phyloP scores from a whole-genome alignment of 1,140 invertebrate species.

The Cryptotermes secundus region DNA sequence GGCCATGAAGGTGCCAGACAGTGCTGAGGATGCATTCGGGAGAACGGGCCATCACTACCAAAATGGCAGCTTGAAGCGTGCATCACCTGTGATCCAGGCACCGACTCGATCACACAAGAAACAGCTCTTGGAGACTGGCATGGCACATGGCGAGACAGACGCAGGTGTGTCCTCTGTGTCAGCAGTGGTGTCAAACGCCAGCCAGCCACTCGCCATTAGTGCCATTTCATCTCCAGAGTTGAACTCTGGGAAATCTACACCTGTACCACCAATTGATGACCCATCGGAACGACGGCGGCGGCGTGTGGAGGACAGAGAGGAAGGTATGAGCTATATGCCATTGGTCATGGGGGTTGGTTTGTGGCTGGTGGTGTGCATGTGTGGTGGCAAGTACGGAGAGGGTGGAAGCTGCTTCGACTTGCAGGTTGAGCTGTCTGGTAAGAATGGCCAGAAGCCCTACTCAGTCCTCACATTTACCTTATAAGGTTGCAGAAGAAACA shows the following conservation, averaged over 20 bases:
- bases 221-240: slow-evolving; percentile 25
- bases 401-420: not conserved
- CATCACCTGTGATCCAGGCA: slow-evolving; percentile 46
- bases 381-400: not conserved
- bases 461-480: too few species aligned
- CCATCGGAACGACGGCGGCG: not conserved
- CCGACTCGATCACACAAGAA: slow-evolving; percentile 43
- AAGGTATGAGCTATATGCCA: not conserved
- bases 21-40: slow-evolving; percentile 1
- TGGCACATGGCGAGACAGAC: not conserved
- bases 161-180: slow-evolving; percentile 12
- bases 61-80: slow-evolving; percentile 41
- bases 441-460: too few species aligned
- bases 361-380: slow-evolving; percentile 4
- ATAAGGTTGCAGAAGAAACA: too few species aligned
- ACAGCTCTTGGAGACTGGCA: slow-evolving; percentile 25
- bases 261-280: not conserved
- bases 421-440: not conserved
- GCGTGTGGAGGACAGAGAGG: slow-evolving; percentile 13
- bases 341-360: not conserved
- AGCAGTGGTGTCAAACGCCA: slow-evolving; percentile 21
- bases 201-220: slow-evolving; percentile 24
- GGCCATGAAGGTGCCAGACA: not conserved
- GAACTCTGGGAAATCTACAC: slow-evolving; percentile 12
- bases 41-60: not conserved